phyloP scores from a whole-genome alignment of 2,797 vertebrate genomes.

The Eidolon dupreanum region DNA sequence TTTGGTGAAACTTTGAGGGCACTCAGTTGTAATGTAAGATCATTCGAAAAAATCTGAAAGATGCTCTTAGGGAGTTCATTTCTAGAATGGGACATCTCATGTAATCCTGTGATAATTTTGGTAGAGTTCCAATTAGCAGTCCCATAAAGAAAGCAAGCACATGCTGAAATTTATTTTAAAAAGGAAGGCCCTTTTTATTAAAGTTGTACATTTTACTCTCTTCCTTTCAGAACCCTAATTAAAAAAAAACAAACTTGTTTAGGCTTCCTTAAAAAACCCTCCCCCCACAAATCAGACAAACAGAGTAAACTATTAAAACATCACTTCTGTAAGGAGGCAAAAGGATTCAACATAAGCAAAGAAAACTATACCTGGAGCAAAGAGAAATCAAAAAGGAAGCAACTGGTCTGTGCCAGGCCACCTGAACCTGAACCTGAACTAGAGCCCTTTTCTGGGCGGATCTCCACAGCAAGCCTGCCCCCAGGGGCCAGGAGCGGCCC shows the following conservation, averaged over 20 bases:
- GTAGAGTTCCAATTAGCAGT: neutral
- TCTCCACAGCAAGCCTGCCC: neutral
- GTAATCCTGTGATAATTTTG: neutral
- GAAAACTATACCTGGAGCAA: neutral
- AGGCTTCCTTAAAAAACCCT: neutral
- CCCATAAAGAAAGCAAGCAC: slow-evolving; percentile 13
- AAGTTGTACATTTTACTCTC: slow-evolving; percentile 53
- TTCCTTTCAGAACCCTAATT: slow-evolving; percentile 65
- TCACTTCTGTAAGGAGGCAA: neutral
- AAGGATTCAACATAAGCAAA: neutral
- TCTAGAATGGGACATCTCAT: neutral
- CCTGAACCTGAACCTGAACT: fast-evolving
- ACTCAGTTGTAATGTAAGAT: neutral
- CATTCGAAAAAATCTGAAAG: neutral
- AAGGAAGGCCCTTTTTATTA: slow-evolving; percentile 71
- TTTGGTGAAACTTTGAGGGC: neutral
- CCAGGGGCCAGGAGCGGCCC: neutral
- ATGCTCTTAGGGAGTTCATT: neutral
- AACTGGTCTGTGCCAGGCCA: neutral
- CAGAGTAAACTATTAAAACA: neutral
- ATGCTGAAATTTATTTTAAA: slow-evolving; percentile 50
- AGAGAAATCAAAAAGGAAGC: neutral
- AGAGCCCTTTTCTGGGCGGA: neutral
- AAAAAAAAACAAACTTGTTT: slow-evolving; percentile 37
- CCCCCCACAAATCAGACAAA: slow-evolving; percentile 29